These are phyloP conservation scores for Nothocercus nigrocapillus DNA, from an alignment of 2,113 vertebrate genomes.

Conservation along the genomic window DNA sequence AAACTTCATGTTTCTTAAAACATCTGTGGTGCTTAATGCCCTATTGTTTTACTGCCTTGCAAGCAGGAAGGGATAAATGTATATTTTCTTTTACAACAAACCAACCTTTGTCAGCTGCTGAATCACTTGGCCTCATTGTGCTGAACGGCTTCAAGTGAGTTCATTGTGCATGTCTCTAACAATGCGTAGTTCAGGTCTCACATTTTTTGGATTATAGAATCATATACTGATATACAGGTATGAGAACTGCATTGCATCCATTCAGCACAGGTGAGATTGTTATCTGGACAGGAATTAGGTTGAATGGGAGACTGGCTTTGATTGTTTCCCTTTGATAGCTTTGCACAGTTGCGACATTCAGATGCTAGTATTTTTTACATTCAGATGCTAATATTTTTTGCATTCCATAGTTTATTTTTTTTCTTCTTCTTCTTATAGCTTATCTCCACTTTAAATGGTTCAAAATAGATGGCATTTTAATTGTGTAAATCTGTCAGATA, in stretches of 20 bases:
- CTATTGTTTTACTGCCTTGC: constrained; percentile 14
- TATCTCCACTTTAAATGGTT: constrained; percentile 44
- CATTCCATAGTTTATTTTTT: neutral
- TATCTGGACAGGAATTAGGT: constrained; percentile 24
- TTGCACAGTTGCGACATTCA: neutral
- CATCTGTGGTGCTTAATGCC: neutral
- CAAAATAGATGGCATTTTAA: constrained; percentile 65
- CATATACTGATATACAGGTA: constrained; percentile 51
- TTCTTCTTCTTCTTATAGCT: neutral
- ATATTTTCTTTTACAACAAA: constrained; percentile 13
- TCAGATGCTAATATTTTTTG: neutral
- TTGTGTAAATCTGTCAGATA: constrained; percentile 37
- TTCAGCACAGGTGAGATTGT: constrained; percentile 25
- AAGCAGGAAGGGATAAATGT: neutral
- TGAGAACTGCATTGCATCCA: constrained; percentile 3
- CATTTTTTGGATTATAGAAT: constrained; percentile 40
- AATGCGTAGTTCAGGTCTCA: neutral
- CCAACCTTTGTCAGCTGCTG: neutral
- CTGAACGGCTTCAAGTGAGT: neutral
- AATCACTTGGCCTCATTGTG: neutral
- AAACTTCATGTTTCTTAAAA: neutral
- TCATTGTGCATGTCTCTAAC: neutral
- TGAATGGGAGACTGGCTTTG: neutral
- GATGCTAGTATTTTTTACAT: constrained; percentile 2
- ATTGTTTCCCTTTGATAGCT: neutral